These are phyloP conservation scores for Bombus confusus DNA, from an alignment of 1,140 invertebrate species.

Conservation along the genomic window DNA sequence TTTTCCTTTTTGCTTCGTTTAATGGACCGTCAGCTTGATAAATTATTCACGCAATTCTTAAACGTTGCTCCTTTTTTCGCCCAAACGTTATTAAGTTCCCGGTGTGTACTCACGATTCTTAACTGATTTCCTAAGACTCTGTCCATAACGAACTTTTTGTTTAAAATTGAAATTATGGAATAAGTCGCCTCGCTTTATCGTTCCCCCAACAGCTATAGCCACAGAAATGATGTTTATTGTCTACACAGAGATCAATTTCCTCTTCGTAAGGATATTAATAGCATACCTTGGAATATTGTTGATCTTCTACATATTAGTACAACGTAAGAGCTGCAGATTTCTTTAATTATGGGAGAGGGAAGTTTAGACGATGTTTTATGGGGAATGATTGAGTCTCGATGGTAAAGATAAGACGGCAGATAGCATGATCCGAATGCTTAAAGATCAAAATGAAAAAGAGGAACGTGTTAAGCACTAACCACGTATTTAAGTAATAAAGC, in stretches of 20 bases:
- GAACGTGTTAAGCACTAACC: too few relatives aligned
- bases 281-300: too few relatives aligned
- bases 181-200: neutral
- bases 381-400: neutral
- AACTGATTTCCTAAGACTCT: neutral
- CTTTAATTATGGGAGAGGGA: too few relatives aligned
- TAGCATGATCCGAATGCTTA: too few relatives aligned
- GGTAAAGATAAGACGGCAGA: neutral
- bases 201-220: neutral
- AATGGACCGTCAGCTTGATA: conserved; percentile 1
- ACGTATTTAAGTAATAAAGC: too few relatives aligned
- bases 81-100: conserved; percentile 5
- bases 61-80: neutral
- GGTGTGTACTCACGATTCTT: conserved; percentile 9
- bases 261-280: too few relatives aligned
- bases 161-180: conserved; percentile 2
- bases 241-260: too few relatives aligned
- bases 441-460: too few relatives aligned
- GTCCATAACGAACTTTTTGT: neutral
- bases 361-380: neutral
- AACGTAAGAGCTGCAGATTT: too few relatives aligned
- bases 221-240: neutral
- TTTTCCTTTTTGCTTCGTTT: neutral
- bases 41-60: conserved; percentile 31
- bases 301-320: too few relatives aligned